Base-by-base conservation (phyloP, 2,888 invertebrate species). In the Stegophylla sp. region DNA sequence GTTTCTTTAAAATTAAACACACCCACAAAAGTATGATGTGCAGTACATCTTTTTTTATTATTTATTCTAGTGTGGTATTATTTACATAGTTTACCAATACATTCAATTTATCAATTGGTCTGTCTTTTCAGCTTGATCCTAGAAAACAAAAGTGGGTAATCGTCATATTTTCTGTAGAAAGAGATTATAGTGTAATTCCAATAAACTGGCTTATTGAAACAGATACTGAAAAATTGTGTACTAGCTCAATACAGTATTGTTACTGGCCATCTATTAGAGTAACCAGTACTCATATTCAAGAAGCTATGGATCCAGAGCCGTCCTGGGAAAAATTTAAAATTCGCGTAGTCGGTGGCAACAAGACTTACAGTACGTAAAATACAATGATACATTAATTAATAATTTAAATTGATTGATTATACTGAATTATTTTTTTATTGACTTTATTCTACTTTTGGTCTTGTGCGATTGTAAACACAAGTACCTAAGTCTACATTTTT, bases 251-350 rank as follows among this genome's bases (percentile, higher is more conserved):
- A 59, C 13, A 59, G 5, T 5, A 26, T 23, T 59, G 26, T 23
- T 59, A 59, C 59, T 59, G 59, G 59, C 59, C 59, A 26, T 15
- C 59, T 5, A 15, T 59, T 26, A 59, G 15, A 26, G 59, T 59
- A 15, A 59, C 59, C 23, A 26, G 26, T 59, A 15, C 23, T 15
- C 23, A 59, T 59, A 23, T 59, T 15, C 15, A 59, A 23, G 59
- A 59, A 1, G 59, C 59, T 26, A 59, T 4, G 23, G 26, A 59
- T 23, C 59, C 26, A 59, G 59, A 26, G 7, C 26, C 26, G 5
- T 59, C 26, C 15, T 59, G 59, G 26, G 23, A 26, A 2, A 13
- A 26, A 0, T 59, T 26, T 59, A 4, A 23, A 26, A 59, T 59
- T 12, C 13, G 26, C 1, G 59, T 59, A 1, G 59, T 59, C 15